Base-by-base conservation (phyloP, 2,113 vertebrate genomes). In the Zootoca vivipara region DNA sequence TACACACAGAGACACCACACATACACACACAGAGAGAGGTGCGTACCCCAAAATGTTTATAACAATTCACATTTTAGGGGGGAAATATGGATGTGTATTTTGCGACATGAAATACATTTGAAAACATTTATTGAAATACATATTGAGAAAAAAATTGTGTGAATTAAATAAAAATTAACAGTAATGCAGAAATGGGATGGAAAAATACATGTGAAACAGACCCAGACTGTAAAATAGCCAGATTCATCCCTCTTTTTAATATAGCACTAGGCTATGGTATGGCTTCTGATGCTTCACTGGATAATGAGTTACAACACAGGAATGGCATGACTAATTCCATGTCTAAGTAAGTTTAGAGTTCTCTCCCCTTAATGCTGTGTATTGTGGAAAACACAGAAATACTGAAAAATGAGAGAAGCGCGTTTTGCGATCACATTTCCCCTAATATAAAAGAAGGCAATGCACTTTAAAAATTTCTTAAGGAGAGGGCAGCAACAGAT, bases 391-490 rank as follows among this genome's bases (percentile, higher is more conserved):
- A 58, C 5, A 80, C 3, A 87, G 35, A 26, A 81, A 16, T 70
- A 38, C n/a, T 40, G 56, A 1, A 30, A 35, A 33, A 83, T 30
- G 64, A 67, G 56, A 65, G 15, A 75, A 87, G 42, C 20, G 26
- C 12, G 22, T 26, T 73, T 62, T 42, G 16, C 35, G 26, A 24
- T 62, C 58, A 33, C 74, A 74, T 62, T 58, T 35, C 72, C 16
- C 35, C 33, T 58, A 58, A 80, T 52, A 88, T 35, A 24, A 88
- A 83, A 88, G 38, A 78, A 69, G 24, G 30, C 5, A 67, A 28
- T 65, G 22, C 1, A 30, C 62, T 78, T 77, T 83, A 22, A 0
- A 0, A 8, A 79, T 16, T 2, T 35, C 0, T 85, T 24, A 62
- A 3, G 89, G 28, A 74, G 69, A 81, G 30, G 56, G 30, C 26